Evolutionary conservation across 2,797 vertebrate species (phyloP).

Genomic region (Rhodeus uyekii): DNA sequence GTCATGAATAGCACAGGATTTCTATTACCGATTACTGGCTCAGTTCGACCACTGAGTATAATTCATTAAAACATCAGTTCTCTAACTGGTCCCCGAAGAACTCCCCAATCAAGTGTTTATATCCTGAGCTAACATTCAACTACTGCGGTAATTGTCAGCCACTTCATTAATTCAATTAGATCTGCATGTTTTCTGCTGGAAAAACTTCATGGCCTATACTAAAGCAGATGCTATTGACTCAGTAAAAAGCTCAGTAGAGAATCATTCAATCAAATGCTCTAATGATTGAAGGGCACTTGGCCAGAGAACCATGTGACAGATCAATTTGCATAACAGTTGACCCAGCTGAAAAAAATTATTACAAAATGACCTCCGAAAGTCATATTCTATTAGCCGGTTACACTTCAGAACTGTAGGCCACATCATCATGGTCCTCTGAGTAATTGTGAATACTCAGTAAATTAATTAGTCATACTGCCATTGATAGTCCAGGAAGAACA

Average conservation of each 20-base stretch:
- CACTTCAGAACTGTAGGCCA: constrained; percentile 15
- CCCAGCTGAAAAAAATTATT: not conserved
- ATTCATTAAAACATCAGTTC: constrained; percentile 16
- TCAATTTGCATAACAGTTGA: constrained; percentile 26
- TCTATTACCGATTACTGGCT: not conserved
- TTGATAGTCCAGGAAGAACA: constrained; percentile 45
- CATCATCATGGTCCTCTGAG: constrained; percentile 20
- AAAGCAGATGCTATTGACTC: not conserved
- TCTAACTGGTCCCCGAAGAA: constrained; percentile 10
- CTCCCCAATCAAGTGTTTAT: constrained; percentile 33
- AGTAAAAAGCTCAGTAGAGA: not conserved
- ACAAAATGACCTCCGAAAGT: not conserved
- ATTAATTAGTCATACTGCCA: constrained; percentile 46
- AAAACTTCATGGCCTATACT: not conserved
- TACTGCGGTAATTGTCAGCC: not conserved
- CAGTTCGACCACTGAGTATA: not conserved
- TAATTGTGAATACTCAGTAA: constrained; percentile 33
- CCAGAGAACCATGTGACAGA: constrained; percentile 7
- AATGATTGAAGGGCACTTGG: constrained; percentile 10
- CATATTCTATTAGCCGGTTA: constrained; percentile 27
- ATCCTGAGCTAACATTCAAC: constrained; percentile 5
- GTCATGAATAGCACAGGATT: not conserved
- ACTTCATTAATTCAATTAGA: constrained; percentile 31
- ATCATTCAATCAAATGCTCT: constrained; percentile 8
- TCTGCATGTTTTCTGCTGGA: not conserved